phyloP scores from a whole-genome alignment of 2,888 invertebrate genomes.

The Allacma fusca region DNA sequence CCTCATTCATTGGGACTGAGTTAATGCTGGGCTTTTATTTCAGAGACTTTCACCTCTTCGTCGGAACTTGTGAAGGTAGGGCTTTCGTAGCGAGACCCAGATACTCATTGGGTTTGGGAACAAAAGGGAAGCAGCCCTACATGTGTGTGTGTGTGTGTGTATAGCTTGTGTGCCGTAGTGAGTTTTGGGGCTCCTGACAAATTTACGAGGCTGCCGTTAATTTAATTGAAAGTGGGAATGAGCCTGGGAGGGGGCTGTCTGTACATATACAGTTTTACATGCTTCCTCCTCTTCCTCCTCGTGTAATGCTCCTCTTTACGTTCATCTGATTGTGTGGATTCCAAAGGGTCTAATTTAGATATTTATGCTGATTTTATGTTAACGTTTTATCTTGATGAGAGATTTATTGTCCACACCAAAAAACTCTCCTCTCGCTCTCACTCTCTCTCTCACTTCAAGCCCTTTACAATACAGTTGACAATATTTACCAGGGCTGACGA shows the following conservation, averaged over 20 bases:
- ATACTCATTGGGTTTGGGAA: too few species aligned
- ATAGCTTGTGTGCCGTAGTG: too few species aligned
- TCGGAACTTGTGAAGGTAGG: too few species aligned
- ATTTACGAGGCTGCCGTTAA: constrained; percentile 41
- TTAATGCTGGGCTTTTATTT: neutral
- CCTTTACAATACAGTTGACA: neutral
- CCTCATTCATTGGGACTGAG: too few species aligned
- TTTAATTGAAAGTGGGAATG: constrained; percentile 42
- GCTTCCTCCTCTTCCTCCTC: neutral
- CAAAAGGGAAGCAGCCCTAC: neutral
- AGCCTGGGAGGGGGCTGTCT: neutral
- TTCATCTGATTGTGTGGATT: constrained; percentile 34
- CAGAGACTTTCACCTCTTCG: neutral
- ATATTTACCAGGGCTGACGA: neutral
- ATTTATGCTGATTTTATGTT: constrained; percentile 47
- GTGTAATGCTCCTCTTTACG: neutral
- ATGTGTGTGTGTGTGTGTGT: too few species aligned
- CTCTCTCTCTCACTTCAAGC: neutral
- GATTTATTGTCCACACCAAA: constrained; percentile 37
- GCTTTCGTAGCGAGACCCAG: too few species aligned
- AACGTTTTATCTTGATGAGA: constrained; percentile 46
- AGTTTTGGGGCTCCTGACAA: constrained; percentile 35
- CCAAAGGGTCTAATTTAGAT: constrained; percentile 45
- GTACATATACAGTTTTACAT: neutral
- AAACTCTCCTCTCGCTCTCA: too few species aligned